Evolutionary conservation across 2,113 vertebrate genomes (phyloP).

Genomic region (Eulemur rufifrons): DNA sequence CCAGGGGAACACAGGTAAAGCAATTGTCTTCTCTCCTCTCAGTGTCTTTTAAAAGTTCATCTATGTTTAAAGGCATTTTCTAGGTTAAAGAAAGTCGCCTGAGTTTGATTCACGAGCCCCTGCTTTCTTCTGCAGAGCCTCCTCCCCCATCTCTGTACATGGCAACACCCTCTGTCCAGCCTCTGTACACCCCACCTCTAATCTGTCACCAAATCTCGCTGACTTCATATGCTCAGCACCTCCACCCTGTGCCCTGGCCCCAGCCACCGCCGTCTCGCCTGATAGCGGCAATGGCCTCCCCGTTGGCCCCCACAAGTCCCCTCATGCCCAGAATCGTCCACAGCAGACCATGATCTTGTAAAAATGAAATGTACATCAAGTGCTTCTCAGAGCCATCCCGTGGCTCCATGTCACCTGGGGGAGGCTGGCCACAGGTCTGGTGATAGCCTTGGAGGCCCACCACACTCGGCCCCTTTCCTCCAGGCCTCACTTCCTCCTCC

Average conservation of each 20-base stretch:
- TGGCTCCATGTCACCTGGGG: neutral
- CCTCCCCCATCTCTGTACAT: accelerated
- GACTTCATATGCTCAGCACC: accelerated
- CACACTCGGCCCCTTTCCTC: neutral
- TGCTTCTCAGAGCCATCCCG: accelerated
- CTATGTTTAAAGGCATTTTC: neutral
- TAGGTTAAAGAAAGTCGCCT: neutral
- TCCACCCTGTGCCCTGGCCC: neutral
- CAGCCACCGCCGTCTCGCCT: accelerated
- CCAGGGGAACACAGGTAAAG: accelerated
- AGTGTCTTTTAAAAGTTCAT: too few species aligned
- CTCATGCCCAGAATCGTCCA: accelerated
- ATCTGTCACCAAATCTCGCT: accelerated
- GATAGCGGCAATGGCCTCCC: neutral
- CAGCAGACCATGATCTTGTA: neutral
- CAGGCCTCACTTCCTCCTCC: neutral
- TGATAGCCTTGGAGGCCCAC: accelerated
- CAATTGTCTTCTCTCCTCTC: too few species aligned
- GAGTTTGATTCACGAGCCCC: neutral
- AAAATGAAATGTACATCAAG: neutral
- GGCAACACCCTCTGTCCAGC: accelerated
- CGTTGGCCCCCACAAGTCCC: accelerated
- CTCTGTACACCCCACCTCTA: accelerated
- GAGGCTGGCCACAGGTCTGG: neutral
- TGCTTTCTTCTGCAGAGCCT: too few species aligned